These are phyloP conservation scores for Mastomys coucha DNA, from an alignment of 2,113 vertebrate species.

Conservation along the genomic window DNA sequence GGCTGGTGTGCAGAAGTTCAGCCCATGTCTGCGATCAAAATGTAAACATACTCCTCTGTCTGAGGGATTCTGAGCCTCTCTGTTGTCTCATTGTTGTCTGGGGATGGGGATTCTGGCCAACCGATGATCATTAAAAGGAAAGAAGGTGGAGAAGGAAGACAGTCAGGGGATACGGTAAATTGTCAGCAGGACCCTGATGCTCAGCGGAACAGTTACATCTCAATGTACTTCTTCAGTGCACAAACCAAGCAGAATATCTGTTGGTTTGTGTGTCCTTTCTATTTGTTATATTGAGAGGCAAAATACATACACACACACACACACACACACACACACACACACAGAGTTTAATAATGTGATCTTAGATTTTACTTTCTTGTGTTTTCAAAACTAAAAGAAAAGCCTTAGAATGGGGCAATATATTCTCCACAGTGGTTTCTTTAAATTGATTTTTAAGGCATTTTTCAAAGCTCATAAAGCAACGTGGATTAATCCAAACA, in stretches of 20 bases:
- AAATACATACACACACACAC: background rate
- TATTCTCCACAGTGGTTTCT: constrained; percentile 26
- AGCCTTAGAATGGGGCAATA: background rate
- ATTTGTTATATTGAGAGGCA: background rate
- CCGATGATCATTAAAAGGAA: background rate
- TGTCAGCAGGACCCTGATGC: background rate
- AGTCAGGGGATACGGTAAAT: background rate
- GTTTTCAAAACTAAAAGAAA: constrained; percentile 2
- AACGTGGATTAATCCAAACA: background rate
- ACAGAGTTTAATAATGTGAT: background rate
- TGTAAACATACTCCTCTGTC: background rate
- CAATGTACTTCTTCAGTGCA: background rate
- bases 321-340: background rate
- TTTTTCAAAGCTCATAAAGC: constrained; percentile 42
- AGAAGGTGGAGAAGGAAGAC: background rate
- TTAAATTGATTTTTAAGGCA: constrained; percentile 35
- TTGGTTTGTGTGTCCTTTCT: constrained; percentile 8
- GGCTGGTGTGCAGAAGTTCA: background rate
- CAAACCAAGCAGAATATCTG: background rate
- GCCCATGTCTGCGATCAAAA: background rate
- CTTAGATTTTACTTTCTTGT: constrained; percentile 22
- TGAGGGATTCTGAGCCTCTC: background rate
- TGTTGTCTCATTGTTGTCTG: background rate
- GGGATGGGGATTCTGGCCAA: background rate
- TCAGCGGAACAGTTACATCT: background rate